Conservation (phyloP, 2,113 vertebrate species). For the Chinchilla lanigera region DNA sequence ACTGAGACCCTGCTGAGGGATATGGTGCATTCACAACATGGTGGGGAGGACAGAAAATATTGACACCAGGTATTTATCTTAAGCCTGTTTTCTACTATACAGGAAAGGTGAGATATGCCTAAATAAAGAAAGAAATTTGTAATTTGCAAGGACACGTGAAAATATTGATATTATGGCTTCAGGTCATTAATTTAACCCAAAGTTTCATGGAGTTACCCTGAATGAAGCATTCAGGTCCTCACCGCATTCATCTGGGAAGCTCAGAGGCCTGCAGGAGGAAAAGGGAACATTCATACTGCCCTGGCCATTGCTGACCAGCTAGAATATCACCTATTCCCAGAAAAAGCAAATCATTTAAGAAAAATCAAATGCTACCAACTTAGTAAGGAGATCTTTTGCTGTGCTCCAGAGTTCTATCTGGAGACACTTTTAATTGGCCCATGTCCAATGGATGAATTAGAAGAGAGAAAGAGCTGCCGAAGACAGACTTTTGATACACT, state of each 20-base stretch:
- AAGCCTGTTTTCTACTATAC: background rate
- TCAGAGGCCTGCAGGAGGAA: background rate
- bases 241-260: background rate
- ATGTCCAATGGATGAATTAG: background rate
- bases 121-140: background rate
- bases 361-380: background rate
- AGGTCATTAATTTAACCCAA: background rate
- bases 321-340: background rate
- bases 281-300: fast-evolving
- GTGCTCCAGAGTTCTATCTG: background rate
- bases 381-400: background rate
- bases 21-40: background rate
- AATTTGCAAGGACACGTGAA: background rate
- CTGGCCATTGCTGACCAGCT: background rate
- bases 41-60: background rate
- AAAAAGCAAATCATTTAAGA: background rate
- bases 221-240: background rate
- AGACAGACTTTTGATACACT: background rate
- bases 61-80: background rate
- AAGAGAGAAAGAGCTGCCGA: background rate
- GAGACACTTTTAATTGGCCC: background rate
- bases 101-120: background rate
- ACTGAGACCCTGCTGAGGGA: background rate
- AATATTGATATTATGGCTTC: background rate
- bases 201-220: fast-evolving